These are phyloP conservation scores for Enteromius unitaeniatus DNA, from an alignment of 2,797 vertebrate species.

Conservation along the genomic window DNA sequence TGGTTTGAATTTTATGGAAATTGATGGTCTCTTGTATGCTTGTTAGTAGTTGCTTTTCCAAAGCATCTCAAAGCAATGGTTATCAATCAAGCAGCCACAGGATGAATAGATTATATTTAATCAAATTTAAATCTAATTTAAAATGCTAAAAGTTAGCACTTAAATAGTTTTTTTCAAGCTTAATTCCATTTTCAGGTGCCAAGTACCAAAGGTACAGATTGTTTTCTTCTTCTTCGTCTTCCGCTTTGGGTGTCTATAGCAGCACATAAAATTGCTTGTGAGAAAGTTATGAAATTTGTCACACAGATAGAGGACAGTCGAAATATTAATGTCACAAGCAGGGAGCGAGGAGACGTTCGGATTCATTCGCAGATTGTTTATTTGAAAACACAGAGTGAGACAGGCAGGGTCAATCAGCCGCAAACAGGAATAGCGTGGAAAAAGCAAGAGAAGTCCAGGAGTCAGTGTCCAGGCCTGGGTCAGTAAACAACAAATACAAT, in stretches of 20 bases:
- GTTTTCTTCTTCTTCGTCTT: neutral
- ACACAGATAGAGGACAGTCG: neutral
- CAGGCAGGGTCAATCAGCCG: too few relatives aligned
- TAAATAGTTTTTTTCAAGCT: neutral
- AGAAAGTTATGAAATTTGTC: neutral
- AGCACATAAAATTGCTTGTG: neutral
- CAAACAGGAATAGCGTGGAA: too few relatives aligned
- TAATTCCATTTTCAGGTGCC: neutral
- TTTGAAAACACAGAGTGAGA: too few relatives aligned
- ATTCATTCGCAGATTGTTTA: too few relatives aligned
- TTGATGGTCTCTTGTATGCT: conserved; percentile 11
- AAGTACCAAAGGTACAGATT: neutral
- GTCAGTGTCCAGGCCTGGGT: too few relatives aligned
- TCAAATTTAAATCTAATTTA: neutral
- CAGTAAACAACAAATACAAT: too few relatives aligned
- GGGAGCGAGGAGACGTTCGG: too few relatives aligned
- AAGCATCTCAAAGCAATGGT: neutral
- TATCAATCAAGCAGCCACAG: neutral
- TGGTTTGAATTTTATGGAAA: conserved; percentile 51
- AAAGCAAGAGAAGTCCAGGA: too few relatives aligned
- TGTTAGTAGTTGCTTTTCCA: neutral
- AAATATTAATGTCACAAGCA: neutral
- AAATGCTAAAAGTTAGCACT: neutral
- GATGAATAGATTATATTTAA: neutral
- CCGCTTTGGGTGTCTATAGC: neutral